Evolutionary conservation across 92 coral and sea anemone species (phyloP), one percentile per base, ranked within the genome.

Genomic region (Epizoanthus ramosus): DNA sequence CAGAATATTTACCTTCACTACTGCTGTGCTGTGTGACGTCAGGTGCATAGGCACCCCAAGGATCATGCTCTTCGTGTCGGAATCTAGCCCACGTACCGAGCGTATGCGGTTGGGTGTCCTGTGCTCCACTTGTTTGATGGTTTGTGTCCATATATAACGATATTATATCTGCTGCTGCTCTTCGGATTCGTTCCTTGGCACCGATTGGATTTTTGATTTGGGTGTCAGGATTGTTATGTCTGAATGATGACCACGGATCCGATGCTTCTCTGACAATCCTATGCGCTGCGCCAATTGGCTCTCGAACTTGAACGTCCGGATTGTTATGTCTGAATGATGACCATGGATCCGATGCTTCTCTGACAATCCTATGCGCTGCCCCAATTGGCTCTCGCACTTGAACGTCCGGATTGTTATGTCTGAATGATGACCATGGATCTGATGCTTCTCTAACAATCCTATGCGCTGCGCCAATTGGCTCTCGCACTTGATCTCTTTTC

Each of bases 81-180:
- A 88, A 88, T 57, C 89, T 72, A 16, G 77, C 63, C 25, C 83
- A 87, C 35, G 94, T 92, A 23, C 92, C 90, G 41, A 81, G 24
- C 60, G 88, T 79, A 21, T 86, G 24, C 1, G 58, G 57, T n/a
- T 71, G 58, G 28, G 75, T 71, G 12, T 17, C 54, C 19, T 61
- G 63, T 22, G 57, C 12, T 14, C 16, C 71, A 14, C 43, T 69
- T 17, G 18, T 12, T 60, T 19, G 70, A 50, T 76, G 35, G 31
- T 76, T 60, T 39, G 13, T 21, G 16, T 18, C 68, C 54, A 35
- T 2, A 37, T 35, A 39, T 9, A 33, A 19, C 28, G 35, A 15
- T n/a, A 60, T 61, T 10, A 83, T 69, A 19, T 81, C 75, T 28
- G 63, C 77, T 74, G 81, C 58, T 37, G 87, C 89, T 52, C 91